A percentile compares a stretch with the other conserved stretches of the same genome.
Conservation (phyloP, 2,888 invertebrate species). For the Eristalis tenax region DNA sequence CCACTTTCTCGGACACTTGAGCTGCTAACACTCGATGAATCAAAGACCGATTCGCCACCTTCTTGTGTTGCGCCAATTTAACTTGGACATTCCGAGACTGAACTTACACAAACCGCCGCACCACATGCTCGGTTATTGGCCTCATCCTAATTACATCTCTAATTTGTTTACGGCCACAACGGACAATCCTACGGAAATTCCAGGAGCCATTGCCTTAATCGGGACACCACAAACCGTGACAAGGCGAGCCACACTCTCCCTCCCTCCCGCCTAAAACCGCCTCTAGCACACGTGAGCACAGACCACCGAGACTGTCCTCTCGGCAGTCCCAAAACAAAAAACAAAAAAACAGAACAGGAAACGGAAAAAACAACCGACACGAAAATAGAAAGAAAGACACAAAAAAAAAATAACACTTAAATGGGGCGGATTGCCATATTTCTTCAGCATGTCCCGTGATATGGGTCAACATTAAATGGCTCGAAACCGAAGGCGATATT, state of each 20-base stretch:
- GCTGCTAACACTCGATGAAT: not conserved
- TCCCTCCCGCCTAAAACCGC: slow-evolving; percentile 28
- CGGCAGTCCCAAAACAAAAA: not conserved
- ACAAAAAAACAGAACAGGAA: not conserved
- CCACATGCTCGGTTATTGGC: not conserved
- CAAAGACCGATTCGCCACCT: slow-evolving; percentile 41
- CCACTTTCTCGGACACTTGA: not conserved
- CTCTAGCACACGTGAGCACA: slow-evolving; percentile 21
- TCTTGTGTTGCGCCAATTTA: slow-evolving; percentile 28
- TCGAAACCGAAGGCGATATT: slow-evolving; percentile 69
- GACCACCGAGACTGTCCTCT: not conserved
- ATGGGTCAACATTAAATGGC: slow-evolving; percentile 71
- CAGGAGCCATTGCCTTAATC: slow-evolving; percentile 51
- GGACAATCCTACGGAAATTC: slow-evolving; percentile 45
- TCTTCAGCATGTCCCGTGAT: slow-evolving; percentile 50
- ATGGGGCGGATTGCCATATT: slow-evolving; percentile 63
- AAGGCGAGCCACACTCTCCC: slow-evolving; percentile 20
- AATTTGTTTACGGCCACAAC: slow-evolving; percentile 64
- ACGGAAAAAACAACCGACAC: not conserved
- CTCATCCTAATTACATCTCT: slow-evolving; percentile 43
- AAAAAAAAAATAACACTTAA: slow-evolving; percentile 19
- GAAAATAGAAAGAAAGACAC: slow-evolving; percentile 11
- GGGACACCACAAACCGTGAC: slow-evolving; percentile 34
- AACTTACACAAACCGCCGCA: not conserved
- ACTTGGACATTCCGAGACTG: slow-evolving; percentile 27